Percentiles rank a stretch among this genome's conserved stretches.
Conservation (phyloP, 37 sponge, comb jelly and placozoan species). For the Oopsacas minuta region DNA sequence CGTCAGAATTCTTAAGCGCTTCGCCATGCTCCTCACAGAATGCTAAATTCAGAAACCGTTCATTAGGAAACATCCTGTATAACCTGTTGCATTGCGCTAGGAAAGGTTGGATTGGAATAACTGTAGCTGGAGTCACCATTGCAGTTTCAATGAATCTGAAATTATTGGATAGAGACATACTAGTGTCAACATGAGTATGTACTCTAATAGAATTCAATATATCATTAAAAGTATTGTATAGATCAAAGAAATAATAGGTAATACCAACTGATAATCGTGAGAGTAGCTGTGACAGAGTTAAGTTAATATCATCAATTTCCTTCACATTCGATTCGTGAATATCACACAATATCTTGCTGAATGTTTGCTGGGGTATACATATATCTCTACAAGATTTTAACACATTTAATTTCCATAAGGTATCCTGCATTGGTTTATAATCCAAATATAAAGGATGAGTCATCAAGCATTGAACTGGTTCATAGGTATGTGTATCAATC, state of each 20-base stretch:
- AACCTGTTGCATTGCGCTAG: background rate
- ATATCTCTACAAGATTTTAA: background rate
- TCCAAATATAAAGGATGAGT: background rate
- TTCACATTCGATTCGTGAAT: background rate
- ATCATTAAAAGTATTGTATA: background rate
- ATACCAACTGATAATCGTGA: background rate
- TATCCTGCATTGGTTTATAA: background rate
- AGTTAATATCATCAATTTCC: background rate
- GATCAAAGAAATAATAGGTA: constrained; percentile 5
- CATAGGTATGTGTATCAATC: background rate
- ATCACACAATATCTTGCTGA: background rate
- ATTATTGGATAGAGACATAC: background rate
- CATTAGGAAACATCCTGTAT: background rate
- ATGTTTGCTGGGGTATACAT: background rate
- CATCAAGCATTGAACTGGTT: background rate
- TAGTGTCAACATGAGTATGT: background rate
- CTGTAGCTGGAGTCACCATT: background rate
- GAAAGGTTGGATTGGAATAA: background rate
- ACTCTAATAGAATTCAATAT: background rate
- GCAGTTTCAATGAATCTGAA: background rate
- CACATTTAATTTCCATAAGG: background rate
- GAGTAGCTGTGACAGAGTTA: background rate
- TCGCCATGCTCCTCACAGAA: background rate
- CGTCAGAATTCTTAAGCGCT: background rate
- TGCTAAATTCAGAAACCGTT: background rate